A percentile compares a stretch with the other conserved stretches of the same genome.
These are phyloP conservation scores for Drosophila affinis DNA, from an alignment of 2,888 invertebrate species.

Conservation along the genomic window DNA sequence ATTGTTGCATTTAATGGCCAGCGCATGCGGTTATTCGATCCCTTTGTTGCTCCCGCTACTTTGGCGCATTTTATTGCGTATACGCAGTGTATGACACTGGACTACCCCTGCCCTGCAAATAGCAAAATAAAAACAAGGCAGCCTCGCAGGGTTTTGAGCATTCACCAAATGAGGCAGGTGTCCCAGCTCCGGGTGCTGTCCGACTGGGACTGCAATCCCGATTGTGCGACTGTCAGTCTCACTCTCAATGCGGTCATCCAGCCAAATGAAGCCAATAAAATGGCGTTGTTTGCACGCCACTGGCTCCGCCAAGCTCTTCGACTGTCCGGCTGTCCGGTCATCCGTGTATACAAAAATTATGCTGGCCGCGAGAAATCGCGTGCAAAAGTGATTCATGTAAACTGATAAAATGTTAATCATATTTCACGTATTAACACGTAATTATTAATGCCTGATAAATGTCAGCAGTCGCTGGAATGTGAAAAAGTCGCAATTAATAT, in stretches of 20 bases:
- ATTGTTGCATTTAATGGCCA: conserved; percentile 74
- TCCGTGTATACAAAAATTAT: conserved; percentile 13
- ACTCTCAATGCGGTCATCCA: conserved; percentile 21
- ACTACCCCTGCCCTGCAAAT: conserved; percentile 59
- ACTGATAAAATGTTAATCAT: conserved; percentile 54
- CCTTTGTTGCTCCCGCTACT: conserved; percentile 27
- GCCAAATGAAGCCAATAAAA: conserved; percentile 64
- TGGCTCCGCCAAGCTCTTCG: conserved; percentile 1
- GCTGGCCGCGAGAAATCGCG: conserved; percentile 16
- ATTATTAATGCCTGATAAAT: conserved; percentile 56
- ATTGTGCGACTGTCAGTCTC: conserved; percentile 29
- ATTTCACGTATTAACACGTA: conserved; percentile 56
- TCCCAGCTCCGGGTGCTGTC: background rate
- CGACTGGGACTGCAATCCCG: conserved; percentile 27
- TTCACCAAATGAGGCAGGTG: too few relatives aligned
- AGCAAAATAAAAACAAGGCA: conserved; percentile 25
- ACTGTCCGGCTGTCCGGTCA: background rate
- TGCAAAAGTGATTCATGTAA: conserved; percentile 47
- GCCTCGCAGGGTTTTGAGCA: background rate
- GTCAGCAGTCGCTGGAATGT: conserved; percentile 39
- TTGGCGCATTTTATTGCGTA: conserved; percentile 66
- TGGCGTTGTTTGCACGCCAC: conserved; percentile 41
- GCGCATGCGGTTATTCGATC: conserved; percentile 57
- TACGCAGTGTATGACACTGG: conserved; percentile 65
- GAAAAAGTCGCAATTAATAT: conserved; percentile 36